Percentiles rank a stretch among this genome's conserved stretches.
phyloP scores from a whole-genome alignment of 2,113 vertebrate genomes.

The Bostrychus sinensis region DNA sequence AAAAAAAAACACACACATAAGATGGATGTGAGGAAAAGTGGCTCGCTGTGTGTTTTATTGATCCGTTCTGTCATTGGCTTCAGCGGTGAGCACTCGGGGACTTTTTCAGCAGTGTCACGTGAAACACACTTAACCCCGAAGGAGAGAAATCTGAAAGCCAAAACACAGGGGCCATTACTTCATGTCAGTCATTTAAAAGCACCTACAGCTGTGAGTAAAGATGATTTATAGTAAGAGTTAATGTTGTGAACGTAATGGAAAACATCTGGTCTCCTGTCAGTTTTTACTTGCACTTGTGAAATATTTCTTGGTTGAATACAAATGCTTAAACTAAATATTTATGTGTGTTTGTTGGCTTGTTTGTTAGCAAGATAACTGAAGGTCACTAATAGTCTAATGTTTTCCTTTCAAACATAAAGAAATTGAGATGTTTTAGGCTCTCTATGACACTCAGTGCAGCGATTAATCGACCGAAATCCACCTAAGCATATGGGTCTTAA shows the following conservation, averaged over 20 bases:
- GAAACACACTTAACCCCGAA: not conserved
- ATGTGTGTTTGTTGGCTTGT: too few relatives aligned
- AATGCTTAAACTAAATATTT: too few relatives aligned
- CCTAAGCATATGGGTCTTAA: too few relatives aligned
- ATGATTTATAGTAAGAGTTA: not conserved
- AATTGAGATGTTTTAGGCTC: too few relatives aligned
- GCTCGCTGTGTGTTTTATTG: constrained; percentile 37
- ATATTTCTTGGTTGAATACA: not conserved
- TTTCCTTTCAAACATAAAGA: too few relatives aligned
- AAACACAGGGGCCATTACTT: not conserved
- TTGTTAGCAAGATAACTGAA: too few relatives aligned
- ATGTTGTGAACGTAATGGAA: too few relatives aligned
- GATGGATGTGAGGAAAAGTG: constrained; percentile 12
- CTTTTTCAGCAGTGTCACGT: constrained; percentile 20
- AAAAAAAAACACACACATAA: too few relatives aligned
- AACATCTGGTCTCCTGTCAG: not conserved
- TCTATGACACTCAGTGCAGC: too few relatives aligned
- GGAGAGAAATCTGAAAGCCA: not conserved
- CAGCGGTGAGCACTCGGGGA: constrained; percentile 31
- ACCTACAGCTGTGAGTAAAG: not conserved
- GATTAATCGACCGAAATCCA: too few relatives aligned
- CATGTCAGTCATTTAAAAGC: not conserved
- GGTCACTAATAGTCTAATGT: too few relatives aligned
- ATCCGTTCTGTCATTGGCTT: constrained; percentile 39
- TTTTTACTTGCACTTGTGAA: not conserved